A percentile compares a stretch with the other conserved stretches of the same genome.
phyloP scores from a whole-genome alignment of 2,888 invertebrate species.

The Brachyptera risi region DNA sequence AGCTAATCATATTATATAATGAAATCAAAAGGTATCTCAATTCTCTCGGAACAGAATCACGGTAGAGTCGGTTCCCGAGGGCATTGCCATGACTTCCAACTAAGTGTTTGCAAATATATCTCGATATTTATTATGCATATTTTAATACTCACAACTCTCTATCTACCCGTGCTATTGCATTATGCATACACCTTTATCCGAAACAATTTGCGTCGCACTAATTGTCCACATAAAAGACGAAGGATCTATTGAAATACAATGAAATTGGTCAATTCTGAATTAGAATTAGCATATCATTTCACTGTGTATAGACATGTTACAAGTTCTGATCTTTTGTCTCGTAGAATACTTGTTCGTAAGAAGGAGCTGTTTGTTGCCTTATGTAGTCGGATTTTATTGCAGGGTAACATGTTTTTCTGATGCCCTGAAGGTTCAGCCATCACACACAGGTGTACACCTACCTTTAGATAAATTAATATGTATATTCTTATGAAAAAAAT shows the following conservation, averaged over 20 bases:
- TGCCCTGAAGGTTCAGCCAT: not conserved
- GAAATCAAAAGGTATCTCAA: no score
- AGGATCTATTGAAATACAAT: constrained; percentile 3
- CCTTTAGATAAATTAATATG: constrained; percentile 7
- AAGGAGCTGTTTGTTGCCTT: constrained; percentile 1
- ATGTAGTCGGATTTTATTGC: not conserved
- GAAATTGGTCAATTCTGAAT: constrained; percentile 6
- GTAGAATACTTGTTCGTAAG: not conserved
- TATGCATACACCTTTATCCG: not conserved
- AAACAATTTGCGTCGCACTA: constrained; percentile 7
- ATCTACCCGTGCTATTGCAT: not conserved
- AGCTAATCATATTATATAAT: no score
- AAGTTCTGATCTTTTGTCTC: constrained; percentile 1
- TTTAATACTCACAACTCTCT: not conserved
- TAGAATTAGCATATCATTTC: constrained; percentile 9
- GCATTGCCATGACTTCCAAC: no score
- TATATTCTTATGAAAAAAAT: not conserved
- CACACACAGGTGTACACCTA: constrained; percentile 7
- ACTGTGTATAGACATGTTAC: not conserved
- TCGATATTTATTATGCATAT: no score
- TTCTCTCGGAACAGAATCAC: no score
- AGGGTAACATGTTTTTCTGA: not conserved
- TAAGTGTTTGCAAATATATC: no score
- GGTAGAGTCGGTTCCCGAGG: no score
- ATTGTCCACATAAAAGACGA: constrained; percentile 1